These are phyloP conservation scores for Baccha elongata DNA, from an alignment of 2,888 invertebrate genomes.

Conservation along the genomic window DNA sequence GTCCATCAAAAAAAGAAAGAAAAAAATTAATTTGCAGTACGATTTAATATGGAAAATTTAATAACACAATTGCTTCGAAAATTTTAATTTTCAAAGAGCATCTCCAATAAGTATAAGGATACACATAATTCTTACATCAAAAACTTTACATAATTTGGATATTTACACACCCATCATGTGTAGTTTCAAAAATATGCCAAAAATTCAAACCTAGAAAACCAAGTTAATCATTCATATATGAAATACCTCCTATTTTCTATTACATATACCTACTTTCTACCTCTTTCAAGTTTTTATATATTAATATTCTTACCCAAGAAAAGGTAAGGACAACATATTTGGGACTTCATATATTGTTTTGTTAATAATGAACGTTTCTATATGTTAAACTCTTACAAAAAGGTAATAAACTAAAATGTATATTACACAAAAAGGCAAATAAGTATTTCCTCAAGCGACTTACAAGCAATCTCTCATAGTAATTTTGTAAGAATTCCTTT, in stretches of 20 bases:
- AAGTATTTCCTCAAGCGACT: background rate
- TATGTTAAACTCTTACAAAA: background rate
- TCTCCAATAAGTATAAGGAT: no score
- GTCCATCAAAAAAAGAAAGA: no score
- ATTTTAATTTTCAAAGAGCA: no score
- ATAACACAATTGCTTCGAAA: no score
- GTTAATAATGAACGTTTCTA: constrained; percentile 27
- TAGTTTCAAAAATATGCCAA: background rate
- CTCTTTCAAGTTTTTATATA: background rate
- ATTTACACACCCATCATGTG: background rate
- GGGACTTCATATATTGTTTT: constrained; percentile 32
- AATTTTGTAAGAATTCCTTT: constrained; percentile 38
- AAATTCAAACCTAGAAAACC: background rate
- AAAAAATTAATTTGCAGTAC: no score
- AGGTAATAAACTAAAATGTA: constrained; percentile 29
- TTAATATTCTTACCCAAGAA: background rate
- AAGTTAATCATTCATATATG: background rate
- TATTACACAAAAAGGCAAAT: constrained; percentile 28
- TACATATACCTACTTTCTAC: no score
- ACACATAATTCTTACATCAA: no score
- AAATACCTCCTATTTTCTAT: background rate
- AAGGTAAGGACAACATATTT: constrained; percentile 7
- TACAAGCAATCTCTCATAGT: background rate
- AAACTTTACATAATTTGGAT: background rate
- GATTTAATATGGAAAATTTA: no score